Conservation (phyloP, 2,113 vertebrate genomes). For the Lepisosteus oculatus region DNA sequence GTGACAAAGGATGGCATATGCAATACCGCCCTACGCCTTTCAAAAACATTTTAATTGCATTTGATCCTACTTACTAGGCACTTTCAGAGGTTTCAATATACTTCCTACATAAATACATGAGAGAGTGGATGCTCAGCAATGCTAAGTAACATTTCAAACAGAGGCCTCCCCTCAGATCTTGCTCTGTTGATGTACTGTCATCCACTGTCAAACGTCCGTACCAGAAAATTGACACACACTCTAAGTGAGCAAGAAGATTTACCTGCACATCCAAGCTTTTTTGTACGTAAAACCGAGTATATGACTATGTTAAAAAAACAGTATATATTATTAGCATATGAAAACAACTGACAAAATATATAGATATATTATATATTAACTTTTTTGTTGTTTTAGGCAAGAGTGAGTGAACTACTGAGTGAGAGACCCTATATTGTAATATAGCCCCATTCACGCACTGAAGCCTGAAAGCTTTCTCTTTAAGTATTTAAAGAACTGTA, state of each 20-base stretch:
- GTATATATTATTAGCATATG: slow-evolving; percentile 32
- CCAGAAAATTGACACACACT: background rate
- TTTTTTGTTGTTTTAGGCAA: slow-evolving; percentile 52
- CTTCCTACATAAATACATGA: no score
- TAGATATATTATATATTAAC: slow-evolving; percentile 40
- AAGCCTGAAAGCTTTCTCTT: slow-evolving; percentile 74
- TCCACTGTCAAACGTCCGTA: background rate
- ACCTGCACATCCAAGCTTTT: slow-evolving; percentile 11
- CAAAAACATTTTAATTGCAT: no score
- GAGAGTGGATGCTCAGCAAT: no score
- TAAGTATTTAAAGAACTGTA: slow-evolving; percentile 74
- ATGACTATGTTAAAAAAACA: slow-evolving; percentile 15
- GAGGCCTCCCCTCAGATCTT: background rate
- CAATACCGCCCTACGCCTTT: no score
- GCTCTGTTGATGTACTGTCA: background rate
- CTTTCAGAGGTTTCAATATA: no score
- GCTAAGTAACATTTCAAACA: no score
- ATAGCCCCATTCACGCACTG: slow-evolving; percentile 77
- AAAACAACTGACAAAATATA: slow-evolving; percentile 18
- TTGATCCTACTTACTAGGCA: no score
- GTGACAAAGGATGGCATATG: no score
- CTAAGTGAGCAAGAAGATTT: background rate
- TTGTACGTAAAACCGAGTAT: slow-evolving; percentile 15
- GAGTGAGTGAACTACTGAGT: slow-evolving; percentile 90
- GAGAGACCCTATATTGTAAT: slow-evolving; percentile 73